A percentile compares a stretch with the other conserved stretches of the same genome.
Evolutionary conservation across 1,140 invertebrate species (phyloP).

Genomic region (Ylistrum balloti): DNA sequence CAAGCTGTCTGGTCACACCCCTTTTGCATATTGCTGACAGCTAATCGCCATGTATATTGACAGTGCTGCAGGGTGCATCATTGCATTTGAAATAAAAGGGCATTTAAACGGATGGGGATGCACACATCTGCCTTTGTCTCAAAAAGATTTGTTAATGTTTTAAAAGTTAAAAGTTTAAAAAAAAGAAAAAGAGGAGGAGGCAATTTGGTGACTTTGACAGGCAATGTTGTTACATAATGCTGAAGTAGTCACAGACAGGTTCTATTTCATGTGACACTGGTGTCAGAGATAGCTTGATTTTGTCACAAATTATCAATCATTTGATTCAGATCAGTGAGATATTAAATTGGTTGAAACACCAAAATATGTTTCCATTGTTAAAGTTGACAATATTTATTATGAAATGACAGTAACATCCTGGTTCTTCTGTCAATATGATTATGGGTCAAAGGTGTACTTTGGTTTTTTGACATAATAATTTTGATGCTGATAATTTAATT

Average conservation of each 20-base stretch:
- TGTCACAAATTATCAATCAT: conserved; percentile 33
- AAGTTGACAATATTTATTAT: too few relatives aligned
- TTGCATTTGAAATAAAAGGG: conserved; percentile 8
- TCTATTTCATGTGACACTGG: neutral
- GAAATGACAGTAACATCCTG: too few relatives aligned
- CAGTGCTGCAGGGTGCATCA: neutral
- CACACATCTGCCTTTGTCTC: conserved; percentile 12
- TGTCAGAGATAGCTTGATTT: neutral
- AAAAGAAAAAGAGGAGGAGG: neutral
- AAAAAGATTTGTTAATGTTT: neutral
- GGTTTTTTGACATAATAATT: too few relatives aligned
- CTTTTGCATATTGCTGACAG: conserved; percentile 27
- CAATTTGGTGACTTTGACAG: neutral
- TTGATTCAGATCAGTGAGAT: neutral
- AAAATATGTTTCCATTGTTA: neutral
- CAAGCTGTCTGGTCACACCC: neutral
- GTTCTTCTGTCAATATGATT: too few relatives aligned
- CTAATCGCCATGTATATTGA: neutral
- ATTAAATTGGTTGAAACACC: neutral
- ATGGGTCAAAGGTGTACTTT: too few relatives aligned
- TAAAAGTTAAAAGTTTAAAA: conserved; percentile 1
- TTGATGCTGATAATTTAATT: too few relatives aligned
- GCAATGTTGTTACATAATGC: neutral
- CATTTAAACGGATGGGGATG: neutral
- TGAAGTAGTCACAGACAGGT: neutral